Evolutionary conservation across 2,113 vertebrate genomes (phyloP), one percentile per base, ranked within the genome.

Genomic region (Catagonus wagneri): DNA sequence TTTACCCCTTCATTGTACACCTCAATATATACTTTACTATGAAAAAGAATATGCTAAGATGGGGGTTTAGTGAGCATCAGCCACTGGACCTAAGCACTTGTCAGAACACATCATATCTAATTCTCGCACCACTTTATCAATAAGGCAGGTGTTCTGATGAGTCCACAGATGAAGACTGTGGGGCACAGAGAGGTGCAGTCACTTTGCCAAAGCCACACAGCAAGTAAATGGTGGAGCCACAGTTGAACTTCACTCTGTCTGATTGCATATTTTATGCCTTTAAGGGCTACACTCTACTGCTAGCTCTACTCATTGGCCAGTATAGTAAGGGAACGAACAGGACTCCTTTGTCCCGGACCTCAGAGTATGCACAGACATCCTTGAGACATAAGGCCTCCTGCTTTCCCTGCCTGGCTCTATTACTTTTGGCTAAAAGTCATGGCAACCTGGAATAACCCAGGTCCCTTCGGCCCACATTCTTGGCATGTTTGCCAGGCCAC

Each of bases 361-460:
- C 95, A 83, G 94, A 75, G 83, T 90, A n/a, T 27, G 39, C 52
- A 16, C 56, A 88, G 89, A 93, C 91, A 83, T 91, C 94, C 50
- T 36, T 81, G 76, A 95, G 83, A 89, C 74, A 50, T 81, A 54
- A 86, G 83, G 85, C 93, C 6, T 88, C 88, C 88, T 95, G 72
- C 84, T 75, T 89, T 80, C 83, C 92, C 66, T 80, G 90, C 29
- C 83, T 83, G 94, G 93, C 69, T 89, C 85, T 97, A 74, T 96
- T 97, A 95, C 96, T 93, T 93, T 97, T 97, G 96, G 97, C 96
- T 68, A 54, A 89, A 95, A 89, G 83, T 83, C 94, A 87, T 97
- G 85, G 83, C 95, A 96, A 95, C 97, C 97, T 93, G 81, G 94
- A 96, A 96, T 97, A 96, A 97, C 97, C 95, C 86, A 96, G 89